Base-by-base conservation (phyloP, 2,888 invertebrate genomes). In the Pristionchus exspectatus region DNA sequence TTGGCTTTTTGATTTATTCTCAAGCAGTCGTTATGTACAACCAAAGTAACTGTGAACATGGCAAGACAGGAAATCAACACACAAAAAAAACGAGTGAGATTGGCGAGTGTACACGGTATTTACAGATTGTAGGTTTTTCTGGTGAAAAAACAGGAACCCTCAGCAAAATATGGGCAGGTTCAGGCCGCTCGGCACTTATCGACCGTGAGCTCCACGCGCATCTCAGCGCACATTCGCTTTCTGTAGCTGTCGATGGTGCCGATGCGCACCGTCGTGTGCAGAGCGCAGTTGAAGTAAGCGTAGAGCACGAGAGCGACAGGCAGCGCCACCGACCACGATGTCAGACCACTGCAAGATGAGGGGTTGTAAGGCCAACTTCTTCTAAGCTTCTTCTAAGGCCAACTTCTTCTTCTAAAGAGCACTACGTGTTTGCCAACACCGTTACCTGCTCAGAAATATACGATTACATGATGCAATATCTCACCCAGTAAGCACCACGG, bases 211-310 rank as follows among this genome's bases (percentile, higher is more conserved):
- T 74, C 74, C 18, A 30, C 74, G 9, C 38, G 16, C 33, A 74
- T 33, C 33, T 74, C 81, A 3, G 81, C 81, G 33, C n/a, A 27
- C 44, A 81, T 81, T 81, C 81, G 50, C 81, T 81, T 54, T 24
- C 81, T 24, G 21, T 81, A 81, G 27, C 81, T 81, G 12, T 81
- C 81, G 24, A 81, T 81, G 2, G 81, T 50, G 0, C 50, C 50
- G 18, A 50, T 4, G 9, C 14, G 44, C 12, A 54, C 81, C 9
- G 81, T 9, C 0, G 50, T 16, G 81, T 33, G 24, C 50, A 81
- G 38, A 2, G 3, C 18, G 50, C 81, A 81, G 44, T 81, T 44
- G 50, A 81, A 81, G 81, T 81, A 81, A 9, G 21, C 21, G 81
- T 81, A 81, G 27, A 81, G 10, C 12, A 50, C 44, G 27, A 81